A percentile compares a stretch with the other conserved stretches of the same genome.
phyloP scores from a whole-genome alignment of 2,888 invertebrate species.

The Nomada flava region DNA sequence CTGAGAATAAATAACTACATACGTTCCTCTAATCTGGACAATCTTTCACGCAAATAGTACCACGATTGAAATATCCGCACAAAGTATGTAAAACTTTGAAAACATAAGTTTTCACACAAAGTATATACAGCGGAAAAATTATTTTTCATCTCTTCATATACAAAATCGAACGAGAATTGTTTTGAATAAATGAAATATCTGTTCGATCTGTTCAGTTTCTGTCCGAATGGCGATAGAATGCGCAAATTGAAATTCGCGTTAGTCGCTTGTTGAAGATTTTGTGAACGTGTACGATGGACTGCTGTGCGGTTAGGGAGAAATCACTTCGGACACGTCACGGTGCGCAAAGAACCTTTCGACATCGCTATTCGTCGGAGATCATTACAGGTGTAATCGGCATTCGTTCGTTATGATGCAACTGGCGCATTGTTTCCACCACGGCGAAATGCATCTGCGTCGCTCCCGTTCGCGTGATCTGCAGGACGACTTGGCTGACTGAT shows the following conservation, averaged over 20 bases:
- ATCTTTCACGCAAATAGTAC: no score
- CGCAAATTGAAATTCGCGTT: constrained; percentile 9
- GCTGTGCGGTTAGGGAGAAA: constrained; percentile 51
- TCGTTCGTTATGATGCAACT: constrained; percentile 69
- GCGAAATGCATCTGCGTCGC: constrained; percentile 56
- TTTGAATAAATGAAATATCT: constrained; percentile 3
- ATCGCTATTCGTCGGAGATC: constrained; percentile 67
- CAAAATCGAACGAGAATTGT: neutral
- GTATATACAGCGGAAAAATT: no score
- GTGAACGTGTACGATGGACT: constrained; percentile 7
- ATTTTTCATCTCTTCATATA: no score
- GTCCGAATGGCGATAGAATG: constrained; percentile 10
- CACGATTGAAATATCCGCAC: no score
- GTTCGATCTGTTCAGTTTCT: neutral
- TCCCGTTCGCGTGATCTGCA: constrained; percentile 28
- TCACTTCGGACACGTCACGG: constrained; percentile 57
- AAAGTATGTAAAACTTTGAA: no score
- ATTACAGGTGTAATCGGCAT: constrained; percentile 69
- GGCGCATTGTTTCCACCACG: constrained; percentile 66
- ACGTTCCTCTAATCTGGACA: no score
- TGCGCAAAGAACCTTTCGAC: constrained; percentile 53
- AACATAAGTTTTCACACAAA: no score
- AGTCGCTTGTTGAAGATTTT: constrained; percentile 27
- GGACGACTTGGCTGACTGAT: neutral
- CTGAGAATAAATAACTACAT: no score